These are phyloP conservation scores for Slavum lentiscoides DNA, from an alignment of 2,888 invertebrate species.

Conservation along the genomic window DNA sequence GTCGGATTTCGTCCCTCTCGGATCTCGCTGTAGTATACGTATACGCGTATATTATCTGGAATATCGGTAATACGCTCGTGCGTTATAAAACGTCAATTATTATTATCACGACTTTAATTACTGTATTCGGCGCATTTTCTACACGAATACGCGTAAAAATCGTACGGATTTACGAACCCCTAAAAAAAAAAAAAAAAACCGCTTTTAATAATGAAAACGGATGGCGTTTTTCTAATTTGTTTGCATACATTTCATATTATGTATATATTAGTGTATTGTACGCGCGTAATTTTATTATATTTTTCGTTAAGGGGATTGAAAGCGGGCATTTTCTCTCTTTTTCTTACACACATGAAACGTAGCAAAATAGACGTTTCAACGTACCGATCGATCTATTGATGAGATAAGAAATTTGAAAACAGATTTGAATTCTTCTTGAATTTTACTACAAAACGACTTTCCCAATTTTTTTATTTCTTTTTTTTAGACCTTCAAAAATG, in stretches of 20 bases:
- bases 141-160: neutral
- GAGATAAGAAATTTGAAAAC: too few relatives aligned
- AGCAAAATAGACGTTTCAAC: too few relatives aligned
- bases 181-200: neutral
- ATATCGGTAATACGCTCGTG: neutral
- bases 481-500: too few relatives aligned
- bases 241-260: neutral
- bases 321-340: too few relatives aligned
- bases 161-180: conserved; percentile 17
- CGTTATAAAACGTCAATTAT: conserved; percentile 19
- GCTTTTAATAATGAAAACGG: conserved; percentile 12
- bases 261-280: neutral
- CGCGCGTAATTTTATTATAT: neutral
- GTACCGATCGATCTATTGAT: too few relatives aligned
- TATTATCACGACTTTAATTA: neutral
- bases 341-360: too few relatives aligned
- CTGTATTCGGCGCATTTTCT: conserved; percentile 1
- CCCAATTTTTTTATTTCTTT: too few relatives aligned
- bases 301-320: too few relatives aligned
- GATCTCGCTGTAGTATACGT: too few relatives aligned
- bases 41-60: neutral
- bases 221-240: conserved; percentile 21
- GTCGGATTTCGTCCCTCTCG: too few relatives aligned
- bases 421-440: too few relatives aligned
- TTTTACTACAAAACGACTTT: too few relatives aligned